Evolutionary conservation across 2,888 invertebrate genomes (phyloP), one percentile per base, ranked within the genome.

Genomic region (Drosophila hawaiiensis): DNA sequence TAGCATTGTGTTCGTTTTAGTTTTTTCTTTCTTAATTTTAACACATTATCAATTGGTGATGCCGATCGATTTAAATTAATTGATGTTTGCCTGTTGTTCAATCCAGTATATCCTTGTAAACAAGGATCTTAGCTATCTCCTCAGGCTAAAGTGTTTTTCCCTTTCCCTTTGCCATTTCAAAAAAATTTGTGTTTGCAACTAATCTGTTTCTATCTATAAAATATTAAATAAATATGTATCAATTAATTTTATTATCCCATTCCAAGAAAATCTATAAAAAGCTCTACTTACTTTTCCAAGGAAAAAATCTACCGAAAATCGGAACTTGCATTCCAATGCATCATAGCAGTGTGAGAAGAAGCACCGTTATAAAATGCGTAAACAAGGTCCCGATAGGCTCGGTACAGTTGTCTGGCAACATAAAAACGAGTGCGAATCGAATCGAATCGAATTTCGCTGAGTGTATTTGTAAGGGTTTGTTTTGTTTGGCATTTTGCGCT

Each of bases 401-500:
- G 47, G 47, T 47, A 47, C 22, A 7, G 14, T 7, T 22, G 22
- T 22, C 33, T 14, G 14, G 7, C 14, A 16, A 9, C 7, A 22
- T 7, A 16, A 16, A 9, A 16, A 16, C 9, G 16, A 16, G 7
- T 47, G 9, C 4, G 7, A 33, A 33, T 12, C 33, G 33, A 33
- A 31, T 43, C 22, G 6, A 14, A 47, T 25, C 47, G 47, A 47
- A 25, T 47, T 47, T 25, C 25, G 16, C 16, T 2, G 9, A 9
- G 25, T 25, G 47, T 47, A 47, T 47, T 25, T 47, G 2, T 9
- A 47, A 47, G 25, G 16, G 25, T 47, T 25, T 47, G 7, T 16
- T 47, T 16, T 47, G 47, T 25, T 22, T 25, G 3, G 3, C n/a
- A 52, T 58, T 66, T 68, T 43, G 54, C 60, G 28, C 54, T 31